Evolutionary conservation across 2,113 vertebrate genomes (phyloP), one percentile per base, ranked within the genome.

Genomic region (Fulica atra): DNA sequence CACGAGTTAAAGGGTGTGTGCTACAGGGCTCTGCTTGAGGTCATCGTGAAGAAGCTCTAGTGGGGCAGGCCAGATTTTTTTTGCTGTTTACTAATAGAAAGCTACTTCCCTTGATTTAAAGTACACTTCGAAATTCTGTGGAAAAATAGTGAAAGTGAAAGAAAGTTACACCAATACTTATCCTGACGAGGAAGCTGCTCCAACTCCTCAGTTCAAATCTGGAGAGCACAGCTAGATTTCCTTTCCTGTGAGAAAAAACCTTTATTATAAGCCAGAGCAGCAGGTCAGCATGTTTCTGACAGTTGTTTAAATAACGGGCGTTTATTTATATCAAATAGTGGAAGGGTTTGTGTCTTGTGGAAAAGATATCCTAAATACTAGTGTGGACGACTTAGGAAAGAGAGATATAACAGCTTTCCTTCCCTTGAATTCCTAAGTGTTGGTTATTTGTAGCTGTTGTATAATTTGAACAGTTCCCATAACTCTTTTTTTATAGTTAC

Each of bases 1-100:
- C 0, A 0, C 2, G 15, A 9, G 17, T n/a, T 46, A 15, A 50
- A 38, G 8, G 11, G 21, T 3, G 1, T 5, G 8, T 53, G 11
- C n/a, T 13, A 6, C 16, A 21, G 4, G 9, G 38, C 9, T 7
- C 48, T 16, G 5, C 56, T 25, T 70, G 60, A 54, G 25, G 4
- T 31, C 9, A 0, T 5, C 2, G 7, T 7, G 9, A 63, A 51
- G 35, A 57, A 79, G 13, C 11, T 17, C 3, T 10, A 23, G 18
- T 21, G 33, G 18, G 18, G 6, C 33, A 36, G 42, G 28, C 6
- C 12, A 13, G 8, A 26, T 69, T 73, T 51, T 60, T 80, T 11
- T 9, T 54, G 8, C 11, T 3, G 1, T 42, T 91, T 88, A 25
- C 40, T 33, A 64, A 9, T 20, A 54, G 35, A 26, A 72, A 57